Evolutionary conservation across 2,113 vertebrate genomes (phyloP).

Genomic region (Acinonyx jubatus): DNA sequence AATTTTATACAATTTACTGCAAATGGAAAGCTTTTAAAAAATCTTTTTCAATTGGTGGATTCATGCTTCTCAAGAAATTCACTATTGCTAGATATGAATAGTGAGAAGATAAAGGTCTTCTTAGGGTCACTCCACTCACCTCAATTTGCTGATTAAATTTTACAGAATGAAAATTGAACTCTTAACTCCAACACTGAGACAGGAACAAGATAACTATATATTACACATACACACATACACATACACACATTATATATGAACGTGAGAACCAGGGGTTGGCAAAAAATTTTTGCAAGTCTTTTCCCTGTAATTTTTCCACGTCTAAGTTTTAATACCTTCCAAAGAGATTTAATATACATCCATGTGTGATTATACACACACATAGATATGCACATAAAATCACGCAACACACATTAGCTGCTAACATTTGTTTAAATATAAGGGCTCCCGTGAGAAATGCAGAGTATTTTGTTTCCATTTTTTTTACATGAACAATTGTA

Average conservation of each 20-base stretch:
- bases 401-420: background rate
- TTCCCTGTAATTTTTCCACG: background rate
- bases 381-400: background rate
- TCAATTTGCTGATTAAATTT: background rate
- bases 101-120: background rate
- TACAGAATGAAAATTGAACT: background rate
- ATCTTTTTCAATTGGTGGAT: background rate
- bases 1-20: constrained; percentile 9
- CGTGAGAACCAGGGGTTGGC: background rate
- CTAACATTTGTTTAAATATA: background rate
- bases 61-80: background rate
- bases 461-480: background rate
- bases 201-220: background rate
- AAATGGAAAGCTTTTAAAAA: constrained; percentile 10
- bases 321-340: background rate
- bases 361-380: background rate
- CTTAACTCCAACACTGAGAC: background rate
- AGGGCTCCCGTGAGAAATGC: background rate
- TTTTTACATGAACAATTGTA: background rate
- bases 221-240: background rate
- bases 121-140: background rate
- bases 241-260: background rate
- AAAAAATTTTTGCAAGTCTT: background rate
- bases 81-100: background rate
- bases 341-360: background rate